These are phyloP conservation scores for Cephus nigrinus DNA, from an alignment of 2,888 invertebrate genomes.

Conservation along the genomic window DNA sequence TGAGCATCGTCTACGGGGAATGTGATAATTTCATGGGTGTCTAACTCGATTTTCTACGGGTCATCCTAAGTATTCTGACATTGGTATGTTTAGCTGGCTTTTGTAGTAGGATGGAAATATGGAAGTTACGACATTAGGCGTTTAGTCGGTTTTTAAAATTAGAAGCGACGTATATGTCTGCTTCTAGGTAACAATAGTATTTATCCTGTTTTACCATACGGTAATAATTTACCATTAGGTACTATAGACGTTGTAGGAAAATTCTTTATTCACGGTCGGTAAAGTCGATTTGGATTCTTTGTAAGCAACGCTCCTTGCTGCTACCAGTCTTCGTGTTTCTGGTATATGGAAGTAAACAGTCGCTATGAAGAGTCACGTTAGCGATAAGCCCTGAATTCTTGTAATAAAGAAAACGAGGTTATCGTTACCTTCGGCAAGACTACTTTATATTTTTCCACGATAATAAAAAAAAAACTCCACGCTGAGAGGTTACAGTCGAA, in stretches of 20 bases:
- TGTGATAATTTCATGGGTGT: background rate
- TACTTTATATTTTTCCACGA: background rate
- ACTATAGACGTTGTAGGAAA: background rate
- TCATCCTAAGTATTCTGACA: background rate
- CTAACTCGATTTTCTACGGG: background rate
- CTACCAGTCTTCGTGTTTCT: background rate
- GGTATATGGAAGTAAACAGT: background rate
- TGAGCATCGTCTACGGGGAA: background rate
- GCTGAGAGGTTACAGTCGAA: background rate
- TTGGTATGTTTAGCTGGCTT: background rate
- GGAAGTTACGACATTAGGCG: too few relatives aligned
- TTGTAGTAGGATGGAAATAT: background rate
- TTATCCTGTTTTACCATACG: background rate
- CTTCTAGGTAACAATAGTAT: background rate
- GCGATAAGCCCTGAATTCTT: background rate
- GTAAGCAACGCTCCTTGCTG: background rate
- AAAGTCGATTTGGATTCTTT: background rate
- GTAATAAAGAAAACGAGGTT: constrained; percentile 1
- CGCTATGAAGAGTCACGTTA: background rate
- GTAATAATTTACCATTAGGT: background rate
- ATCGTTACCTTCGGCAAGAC: constrained; percentile 2
- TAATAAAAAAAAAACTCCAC: background rate
- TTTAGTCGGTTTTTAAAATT: background rate
- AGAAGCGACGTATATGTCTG: background rate
- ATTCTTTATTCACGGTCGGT: background rate